Evolutionary conservation across 2,797 vertebrate species (phyloP), one percentile per base, ranked within the genome.

Genomic region (Vireo griseus): DNA sequence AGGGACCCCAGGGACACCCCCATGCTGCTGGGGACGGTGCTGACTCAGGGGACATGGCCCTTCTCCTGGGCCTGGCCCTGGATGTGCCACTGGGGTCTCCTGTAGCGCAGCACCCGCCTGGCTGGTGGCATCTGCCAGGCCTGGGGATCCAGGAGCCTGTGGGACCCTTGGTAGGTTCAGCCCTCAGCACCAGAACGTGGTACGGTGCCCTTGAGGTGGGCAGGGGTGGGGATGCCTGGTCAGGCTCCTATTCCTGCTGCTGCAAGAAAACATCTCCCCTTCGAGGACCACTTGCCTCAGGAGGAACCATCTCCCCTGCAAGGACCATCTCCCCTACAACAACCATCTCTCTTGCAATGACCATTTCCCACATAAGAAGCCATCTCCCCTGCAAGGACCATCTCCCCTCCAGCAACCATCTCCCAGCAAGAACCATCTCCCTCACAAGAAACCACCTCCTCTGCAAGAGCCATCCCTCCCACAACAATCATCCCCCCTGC

Each of bases 11-110:
- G 47, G 82, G 24, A 37, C 10, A 37, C 3, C 25, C 29, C 79
- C 15, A 0, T 0, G 2, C 55, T 54, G 63, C 63, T 42, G 47
- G 72, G 65, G 68, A 45, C 0, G 2, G 28, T 2, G 67, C 72
- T 24, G 68, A n/a, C 29, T 2, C 1, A 9, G n/a, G 51, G 40
- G 31, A 72, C 63, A 11, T 2, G 20, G 67, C 55, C 42, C 31
- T 57, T 24, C 61, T 17, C 51, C 44, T 3, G 12, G 24, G 25
- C 33, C 44, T 48, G 67, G 67, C 11, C 25, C 52, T 51, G 18
- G 20, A 5, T 16, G 37, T 47, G 59, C 73, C 55, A 6, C 8
- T 0, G 4, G 35, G 18, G 7, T 25, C 40, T 78, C 48, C 39
- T 33, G 39, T 10, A 37, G 57, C 0, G 0, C 47, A 28, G 67